These are phyloP conservation scores for Araneus ventricosus DNA, from an alignment of 1,140 invertebrate genomes.

Conservation along the genomic window DNA sequence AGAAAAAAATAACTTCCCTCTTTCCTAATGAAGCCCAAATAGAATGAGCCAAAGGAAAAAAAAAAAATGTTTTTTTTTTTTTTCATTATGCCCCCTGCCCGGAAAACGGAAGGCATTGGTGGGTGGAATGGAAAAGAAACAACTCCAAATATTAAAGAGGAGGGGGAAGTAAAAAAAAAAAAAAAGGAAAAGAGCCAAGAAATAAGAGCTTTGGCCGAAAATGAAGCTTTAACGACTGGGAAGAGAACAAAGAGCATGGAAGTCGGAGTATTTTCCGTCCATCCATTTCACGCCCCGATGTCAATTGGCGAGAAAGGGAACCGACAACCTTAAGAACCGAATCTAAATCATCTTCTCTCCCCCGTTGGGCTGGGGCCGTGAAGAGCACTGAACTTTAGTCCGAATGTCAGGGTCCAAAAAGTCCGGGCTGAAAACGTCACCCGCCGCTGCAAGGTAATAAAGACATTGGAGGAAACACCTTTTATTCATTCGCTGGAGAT, in stretches of 20 bases:
- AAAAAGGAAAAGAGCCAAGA: constrained; percentile 4
- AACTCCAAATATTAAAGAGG: background rate
- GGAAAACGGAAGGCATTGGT: constrained; percentile 58
- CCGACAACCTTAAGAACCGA: constrained; percentile 52
- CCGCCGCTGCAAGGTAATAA: background rate
- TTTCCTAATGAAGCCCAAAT: constrained; percentile 58
- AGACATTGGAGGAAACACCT: background rate
- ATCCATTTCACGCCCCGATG: constrained; percentile 53
- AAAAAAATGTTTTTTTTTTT: background rate
- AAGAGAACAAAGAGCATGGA: constrained; percentile 62
- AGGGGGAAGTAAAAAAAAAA: constrained; percentile 13
- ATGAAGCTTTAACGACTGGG: constrained; percentile 61
- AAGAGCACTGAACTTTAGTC: constrained; percentile 62
- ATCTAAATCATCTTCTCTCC: constrained; percentile 24
- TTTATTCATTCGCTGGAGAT: background rate
- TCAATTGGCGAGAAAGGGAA: constrained; percentile 46
- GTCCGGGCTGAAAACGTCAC: background rate
- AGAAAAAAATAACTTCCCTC: background rate
- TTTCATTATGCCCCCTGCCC: background rate
- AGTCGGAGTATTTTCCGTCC: constrained; percentile 10
- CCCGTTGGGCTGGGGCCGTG: background rate
- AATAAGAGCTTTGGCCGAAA: constrained; percentile 53
- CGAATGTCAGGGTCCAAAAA: background rate
- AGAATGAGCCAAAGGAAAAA: background rate
- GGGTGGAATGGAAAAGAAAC: background rate